These are phyloP conservation scores for Machimus atricapillus DNA, from an alignment of 2,888 invertebrate species.

Conservation along the genomic window DNA sequence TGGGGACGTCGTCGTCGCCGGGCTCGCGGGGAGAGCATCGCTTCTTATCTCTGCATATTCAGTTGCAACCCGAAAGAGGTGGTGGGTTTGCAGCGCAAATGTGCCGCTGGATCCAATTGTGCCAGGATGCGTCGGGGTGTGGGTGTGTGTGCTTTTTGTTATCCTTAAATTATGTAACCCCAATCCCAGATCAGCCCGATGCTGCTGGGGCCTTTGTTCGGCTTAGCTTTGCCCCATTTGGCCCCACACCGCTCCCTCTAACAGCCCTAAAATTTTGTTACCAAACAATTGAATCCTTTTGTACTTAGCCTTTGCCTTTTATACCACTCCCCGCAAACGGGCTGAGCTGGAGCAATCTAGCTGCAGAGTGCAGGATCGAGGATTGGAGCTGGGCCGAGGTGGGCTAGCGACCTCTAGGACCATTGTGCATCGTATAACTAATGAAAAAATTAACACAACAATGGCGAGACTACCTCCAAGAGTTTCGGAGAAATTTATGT, in stretches of 20 bases:
- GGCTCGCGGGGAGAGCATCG: not conserved
- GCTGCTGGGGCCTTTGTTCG: not conserved
- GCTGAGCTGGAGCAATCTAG: not conserved
- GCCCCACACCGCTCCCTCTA: not conserved
- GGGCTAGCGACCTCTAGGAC: not conserved
- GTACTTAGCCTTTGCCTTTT: constrained; percentile 34
- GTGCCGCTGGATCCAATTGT: not conserved
- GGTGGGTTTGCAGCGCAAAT: not conserved
- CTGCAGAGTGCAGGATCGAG: not conserved
- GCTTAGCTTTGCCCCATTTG: constrained; percentile 1
- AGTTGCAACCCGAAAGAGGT: constrained; percentile 6
- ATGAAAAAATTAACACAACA: constrained; percentile 41
- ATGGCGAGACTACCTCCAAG: constrained; percentile 33
- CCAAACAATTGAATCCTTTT: constrained; percentile 28
- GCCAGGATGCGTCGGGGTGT: not conserved
- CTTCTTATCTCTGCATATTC: constrained; percentile 38
- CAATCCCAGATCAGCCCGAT: not conserved
- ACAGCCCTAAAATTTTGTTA: constrained; percentile 33
- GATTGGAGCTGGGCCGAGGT: not conserved
- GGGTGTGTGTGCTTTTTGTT: constrained; percentile 21
- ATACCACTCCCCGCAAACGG: not conserved
- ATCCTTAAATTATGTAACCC: constrained; percentile 40
- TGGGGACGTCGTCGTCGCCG: not conserved
- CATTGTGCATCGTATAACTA: constrained; percentile 33
- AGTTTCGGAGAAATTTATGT: constrained; percentile 36